These are phyloP conservation scores for Brenthis ino DNA, from an alignment of 2,888 invertebrate species.

Conservation along the genomic window DNA sequence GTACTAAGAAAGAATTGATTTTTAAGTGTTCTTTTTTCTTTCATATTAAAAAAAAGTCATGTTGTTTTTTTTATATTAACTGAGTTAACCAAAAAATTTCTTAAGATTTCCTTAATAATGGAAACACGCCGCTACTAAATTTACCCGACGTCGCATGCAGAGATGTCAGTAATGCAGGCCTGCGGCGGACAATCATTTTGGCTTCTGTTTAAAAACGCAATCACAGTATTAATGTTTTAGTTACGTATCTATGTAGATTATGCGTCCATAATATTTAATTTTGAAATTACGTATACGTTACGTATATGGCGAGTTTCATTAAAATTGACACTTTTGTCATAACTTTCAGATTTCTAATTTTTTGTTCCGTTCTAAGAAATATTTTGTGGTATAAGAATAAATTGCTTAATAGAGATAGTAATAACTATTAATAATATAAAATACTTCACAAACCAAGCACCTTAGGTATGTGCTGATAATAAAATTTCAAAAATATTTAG, in stretches of 20 bases:
- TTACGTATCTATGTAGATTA: slow-evolving; percentile 45
- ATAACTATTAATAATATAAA: background rate
- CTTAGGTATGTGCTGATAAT: background rate
- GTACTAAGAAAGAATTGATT: no score
- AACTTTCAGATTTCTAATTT: background rate
- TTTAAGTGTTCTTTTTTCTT: no score
- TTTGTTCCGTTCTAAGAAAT: background rate
- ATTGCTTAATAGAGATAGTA: background rate
- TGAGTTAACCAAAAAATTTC: background rate
- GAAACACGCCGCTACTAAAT: slow-evolving; percentile 45
- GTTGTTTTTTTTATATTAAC: no score
- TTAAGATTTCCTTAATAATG: slow-evolving; percentile 34
- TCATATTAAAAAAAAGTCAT: no score
- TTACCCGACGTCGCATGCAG: slow-evolving; percentile 54
- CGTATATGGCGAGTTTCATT: background rate
- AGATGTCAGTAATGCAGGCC: slow-evolving; percentile 62
- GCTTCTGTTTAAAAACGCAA: slow-evolving; percentile 77
- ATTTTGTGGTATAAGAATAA: background rate
- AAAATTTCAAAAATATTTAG: slow-evolving; percentile 18
- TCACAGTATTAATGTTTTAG: slow-evolving; percentile 66
- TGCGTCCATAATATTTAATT: slow-evolving; percentile 24
- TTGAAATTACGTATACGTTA: slow-evolving; percentile 12
- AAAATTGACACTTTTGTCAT: background rate
- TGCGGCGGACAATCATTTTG: slow-evolving; percentile 71
- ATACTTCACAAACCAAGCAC: background rate